These are phyloP conservation scores for Agriotes lineatus DNA, from an alignment of 2,888 invertebrate genomes.

Conservation along the genomic window DNA sequence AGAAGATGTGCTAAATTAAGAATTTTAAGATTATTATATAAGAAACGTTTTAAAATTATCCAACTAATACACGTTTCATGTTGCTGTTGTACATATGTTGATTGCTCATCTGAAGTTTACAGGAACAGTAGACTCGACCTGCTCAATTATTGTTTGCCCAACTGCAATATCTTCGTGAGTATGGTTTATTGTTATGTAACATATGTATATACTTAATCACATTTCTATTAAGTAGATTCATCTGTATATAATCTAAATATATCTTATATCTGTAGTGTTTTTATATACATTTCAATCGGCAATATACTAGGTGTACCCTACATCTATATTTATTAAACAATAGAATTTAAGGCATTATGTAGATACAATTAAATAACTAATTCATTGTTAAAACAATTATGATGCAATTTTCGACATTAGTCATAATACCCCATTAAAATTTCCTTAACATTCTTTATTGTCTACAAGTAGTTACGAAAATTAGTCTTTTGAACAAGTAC, in stretches of 20 bases:
- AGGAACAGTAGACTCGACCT: too few species aligned
- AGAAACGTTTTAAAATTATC: neutral
- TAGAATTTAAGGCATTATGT: neutral
- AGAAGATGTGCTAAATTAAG: neutral
- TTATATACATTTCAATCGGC: too few species aligned
- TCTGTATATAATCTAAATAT: too few species aligned
- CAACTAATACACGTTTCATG: constrained; percentile 9
- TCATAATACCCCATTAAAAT: neutral
- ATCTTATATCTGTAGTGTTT: too few species aligned
- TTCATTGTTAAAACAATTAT: constrained; percentile 17
- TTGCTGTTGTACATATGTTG: neutral
- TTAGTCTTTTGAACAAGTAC: too few species aligned
- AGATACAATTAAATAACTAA: neutral
- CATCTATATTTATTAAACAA: neutral
- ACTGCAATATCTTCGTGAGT: too few species aligned
- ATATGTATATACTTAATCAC: too few species aligned
- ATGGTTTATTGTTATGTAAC: too few species aligned
- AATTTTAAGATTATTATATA: neutral
- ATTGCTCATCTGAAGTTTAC: too few species aligned
- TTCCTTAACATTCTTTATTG: constrained; percentile 14
- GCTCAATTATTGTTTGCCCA: too few species aligned
- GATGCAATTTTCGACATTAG: constrained; percentile 10
- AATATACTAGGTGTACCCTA: neutral
- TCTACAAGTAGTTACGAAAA: constrained; percentile 5
- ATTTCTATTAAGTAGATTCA: too few species aligned